A percentile compares a stretch with the other conserved stretches of the same genome.
These are phyloP conservation scores for Ligdia adustata DNA, from an alignment of 2,888 invertebrate species.

Conservation along the genomic window DNA sequence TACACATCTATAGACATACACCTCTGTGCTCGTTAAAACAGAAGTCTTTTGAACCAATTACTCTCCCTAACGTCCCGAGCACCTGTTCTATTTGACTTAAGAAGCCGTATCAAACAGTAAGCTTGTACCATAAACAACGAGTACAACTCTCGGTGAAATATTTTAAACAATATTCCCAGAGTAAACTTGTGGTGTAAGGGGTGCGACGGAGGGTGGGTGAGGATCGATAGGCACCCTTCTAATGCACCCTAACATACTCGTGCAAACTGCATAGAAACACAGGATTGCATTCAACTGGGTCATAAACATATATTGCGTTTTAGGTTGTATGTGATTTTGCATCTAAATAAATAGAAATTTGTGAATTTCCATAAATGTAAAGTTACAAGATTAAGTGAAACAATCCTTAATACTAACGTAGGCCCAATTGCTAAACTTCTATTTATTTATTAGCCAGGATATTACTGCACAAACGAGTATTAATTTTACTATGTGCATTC, in stretches of 20 bases:
- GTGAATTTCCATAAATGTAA: too few species aligned
- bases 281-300: conserved; percentile 40
- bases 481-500: too few species aligned
- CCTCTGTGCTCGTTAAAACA: not conserved
- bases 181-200: conserved; percentile 69
- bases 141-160: conserved; percentile 15
- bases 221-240: conserved; percentile 81
- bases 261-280: conserved; percentile 25
- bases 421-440: too few species aligned
- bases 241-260: conserved; percentile 70
- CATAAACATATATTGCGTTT: too few species aligned
- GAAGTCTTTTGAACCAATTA: conserved; percentile 10
- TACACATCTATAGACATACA: too few species aligned
- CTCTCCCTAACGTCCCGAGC: conserved; percentile 5
- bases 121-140: conserved; percentile 14
- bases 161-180: conserved; percentile 34
- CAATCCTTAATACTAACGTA: too few species aligned
- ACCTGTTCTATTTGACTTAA: conserved; percentile 14
- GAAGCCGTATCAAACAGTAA: conserved; percentile 17
- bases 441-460: too few species aligned
- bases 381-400: too few species aligned
- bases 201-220: conserved; percentile 57
- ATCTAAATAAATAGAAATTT: too few species aligned
- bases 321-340: too few species aligned
- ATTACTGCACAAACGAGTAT: too few species aligned